phyloP scores from a whole-genome alignment of 2,113 vertebrate genomes.

The Plotosus lineatus region DNA sequence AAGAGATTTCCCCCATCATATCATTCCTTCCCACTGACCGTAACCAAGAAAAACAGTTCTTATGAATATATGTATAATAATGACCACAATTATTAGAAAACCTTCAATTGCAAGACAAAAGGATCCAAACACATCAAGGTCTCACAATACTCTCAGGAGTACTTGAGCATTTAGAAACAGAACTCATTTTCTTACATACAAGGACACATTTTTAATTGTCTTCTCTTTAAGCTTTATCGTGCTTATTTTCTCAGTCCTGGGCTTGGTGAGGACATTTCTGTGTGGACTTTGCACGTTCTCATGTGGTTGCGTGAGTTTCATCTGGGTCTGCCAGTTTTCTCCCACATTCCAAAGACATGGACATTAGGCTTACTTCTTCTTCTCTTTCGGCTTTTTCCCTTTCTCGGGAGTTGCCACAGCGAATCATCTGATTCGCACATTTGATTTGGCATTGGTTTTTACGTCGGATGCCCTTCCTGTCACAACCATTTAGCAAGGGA shows the following conservation, averaged over 20 bases:
- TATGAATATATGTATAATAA: constrained; percentile 16
- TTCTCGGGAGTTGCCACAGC: too few species aligned
- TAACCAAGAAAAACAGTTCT: constrained; percentile 34
- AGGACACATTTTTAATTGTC: not conserved
- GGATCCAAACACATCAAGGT: not conserved
- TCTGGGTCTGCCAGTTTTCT: too few species aligned
- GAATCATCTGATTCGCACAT: too few species aligned
- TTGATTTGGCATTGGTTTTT: too few species aligned
- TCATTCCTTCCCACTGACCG: constrained; percentile 14
- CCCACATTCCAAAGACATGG: too few species aligned
- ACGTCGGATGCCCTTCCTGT: too few species aligned
- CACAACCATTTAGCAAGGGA: too few species aligned
- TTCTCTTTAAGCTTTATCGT: not conserved
- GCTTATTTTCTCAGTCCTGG: not conserved
- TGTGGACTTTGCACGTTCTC: too few species aligned
- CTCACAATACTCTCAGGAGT: not conserved
- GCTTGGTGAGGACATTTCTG: too few species aligned
- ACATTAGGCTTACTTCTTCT: too few species aligned
- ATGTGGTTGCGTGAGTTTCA: too few species aligned
- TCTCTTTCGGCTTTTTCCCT: too few species aligned
- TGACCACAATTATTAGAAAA: not conserved
- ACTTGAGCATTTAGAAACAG: not conserved
- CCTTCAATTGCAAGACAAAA: not conserved
- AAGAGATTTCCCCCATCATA: constrained; percentile 9
- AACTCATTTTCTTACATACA: not conserved